Base-by-base conservation (phyloP, 2,888 invertebrate genomes). In the Himalopsyche anomala region DNA sequence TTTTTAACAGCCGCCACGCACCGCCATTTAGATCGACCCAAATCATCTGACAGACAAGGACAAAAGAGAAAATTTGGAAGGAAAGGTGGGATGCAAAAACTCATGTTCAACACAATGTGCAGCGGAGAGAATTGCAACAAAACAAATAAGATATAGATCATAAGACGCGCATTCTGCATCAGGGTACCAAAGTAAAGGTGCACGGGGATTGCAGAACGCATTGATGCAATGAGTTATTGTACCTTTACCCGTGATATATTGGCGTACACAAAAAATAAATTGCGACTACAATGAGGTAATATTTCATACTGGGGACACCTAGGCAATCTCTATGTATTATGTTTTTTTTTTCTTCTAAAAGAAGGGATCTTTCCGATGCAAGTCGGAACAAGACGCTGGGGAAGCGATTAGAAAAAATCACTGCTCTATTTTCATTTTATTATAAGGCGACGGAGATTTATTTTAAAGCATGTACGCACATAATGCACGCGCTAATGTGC, bases 111-210 rank as follows among this genome's bases (percentile, higher is more conserved):
- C 85, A 88, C 87, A 87, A 88, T 87, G 85, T 80, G 62, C 69
- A 80, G 55, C 87, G 87, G n/a, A 80, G 56, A 86, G 85, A 88
- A 87, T 85, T 85, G 86, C 87, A 88, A 88, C 88, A 88, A 88
- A 88, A 88, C 86, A 88, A 88, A 88, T 88, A 88, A 88, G 88
- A 88, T 88, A 88, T 88, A 87, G 87, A 88, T 88, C 88, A 88
- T 85, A 84, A 86, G 87, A 81, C 81, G 84, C 84, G 84, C 82
- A 55, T 85, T 55, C 85, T 81, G 82, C 55, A 51, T 38, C 38
- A 45, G 69, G 85, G 74, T 79, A 85, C 55, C 51, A 36, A 8
- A 42, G 81, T 80, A 85, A 87, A 87, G 87, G 87, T 85, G 85
- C 84, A 54, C 83, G 81, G 79, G 54, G 85, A 51, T 51, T 51